Percentiles rank a stretch among this genome's conserved stretches.
phyloP scores from a whole-genome alignment of 2,797 vertebrate genomes.

The Acipenser transmontanus region DNA sequence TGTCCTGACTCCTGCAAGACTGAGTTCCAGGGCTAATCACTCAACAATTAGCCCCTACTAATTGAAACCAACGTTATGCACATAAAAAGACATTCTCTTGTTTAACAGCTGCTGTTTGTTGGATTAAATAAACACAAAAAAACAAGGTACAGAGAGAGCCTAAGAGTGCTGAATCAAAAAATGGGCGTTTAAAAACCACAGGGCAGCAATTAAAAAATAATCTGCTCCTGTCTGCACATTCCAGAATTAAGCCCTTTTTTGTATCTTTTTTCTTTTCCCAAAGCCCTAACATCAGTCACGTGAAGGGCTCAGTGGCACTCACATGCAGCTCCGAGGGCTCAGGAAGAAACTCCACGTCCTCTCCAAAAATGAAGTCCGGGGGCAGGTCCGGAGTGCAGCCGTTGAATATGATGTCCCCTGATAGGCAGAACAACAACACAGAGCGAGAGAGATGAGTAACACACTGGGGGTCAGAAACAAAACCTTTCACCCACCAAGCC shows the following conservation, averaged over 20 bases:
- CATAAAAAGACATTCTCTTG: no score
- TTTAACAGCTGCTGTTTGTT: background rate
- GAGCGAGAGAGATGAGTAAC: background rate
- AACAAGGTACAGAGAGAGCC: background rate
- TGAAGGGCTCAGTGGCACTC: conserved; percentile 43
- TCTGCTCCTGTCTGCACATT: conserved; percentile 26
- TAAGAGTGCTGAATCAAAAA: background rate
- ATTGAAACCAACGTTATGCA: no score
- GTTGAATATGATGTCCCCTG: conserved; percentile 98
- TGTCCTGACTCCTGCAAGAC: no score
- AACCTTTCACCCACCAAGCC: no score
- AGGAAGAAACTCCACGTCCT: conserved; percentile 92
- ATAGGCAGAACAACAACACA: conserved; percentile 19
- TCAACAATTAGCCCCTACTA: no score
- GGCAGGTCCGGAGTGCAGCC: conserved; percentile 88
- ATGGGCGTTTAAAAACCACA: background rate
- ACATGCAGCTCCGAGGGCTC: conserved; percentile 87
- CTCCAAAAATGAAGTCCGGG: conserved; percentile 97
- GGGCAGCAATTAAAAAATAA: conserved; percentile 6
- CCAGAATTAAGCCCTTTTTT: conserved; percentile 13
- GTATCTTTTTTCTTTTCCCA: conserved; percentile 14
- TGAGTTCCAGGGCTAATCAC: no score
- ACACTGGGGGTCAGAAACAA: background rate
- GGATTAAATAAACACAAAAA: conserved; percentile 3
- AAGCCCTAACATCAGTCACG: conserved; percentile 10